These are phyloP conservation scores for Bugulina stolonifera DNA, from an alignment of 2,888 invertebrate species.

Conservation along the genomic window DNA sequence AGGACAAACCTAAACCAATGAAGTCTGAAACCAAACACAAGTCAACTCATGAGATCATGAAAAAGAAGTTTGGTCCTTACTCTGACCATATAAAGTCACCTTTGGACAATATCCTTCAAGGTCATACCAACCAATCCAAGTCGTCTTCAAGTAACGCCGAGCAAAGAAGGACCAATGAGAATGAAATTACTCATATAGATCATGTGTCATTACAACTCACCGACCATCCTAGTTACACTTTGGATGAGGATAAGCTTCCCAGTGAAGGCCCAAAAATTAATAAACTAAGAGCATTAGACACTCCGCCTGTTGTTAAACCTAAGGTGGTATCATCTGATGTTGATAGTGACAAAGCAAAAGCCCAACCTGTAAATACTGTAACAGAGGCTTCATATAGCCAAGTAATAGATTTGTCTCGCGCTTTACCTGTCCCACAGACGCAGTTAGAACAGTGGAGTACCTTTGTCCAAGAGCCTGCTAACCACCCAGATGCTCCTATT, in stretches of 20 bases:
- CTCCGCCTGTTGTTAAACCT: not conserved
- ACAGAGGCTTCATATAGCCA: not conserved
- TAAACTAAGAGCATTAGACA: too few relatives aligned
- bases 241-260: not conserved
- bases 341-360: not conserved
- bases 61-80: not conserved
- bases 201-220: slow-evolving; percentile 10
- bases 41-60: slow-evolving; percentile 12
- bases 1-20: too few relatives aligned
- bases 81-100: not conserved
- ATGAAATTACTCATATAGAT: not conserved
- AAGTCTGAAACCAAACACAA: not conserved
- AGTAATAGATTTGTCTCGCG: not conserved
- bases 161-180: too few relatives aligned
- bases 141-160: not conserved
- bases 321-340: not conserved
- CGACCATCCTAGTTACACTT: slow-evolving; percentile 10
- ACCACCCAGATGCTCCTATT: not conserved
- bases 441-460: not conserved
- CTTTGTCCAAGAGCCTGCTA: not conserved
- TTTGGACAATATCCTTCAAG: not conserved
- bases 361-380: not conserved
- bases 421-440: not conserved
- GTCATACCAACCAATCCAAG: not conserved
- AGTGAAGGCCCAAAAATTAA: not conserved